Evolutionary conservation across 1,140 invertebrate genomes (phyloP).

Genomic region (Zaprionus tsacasi): DNA sequence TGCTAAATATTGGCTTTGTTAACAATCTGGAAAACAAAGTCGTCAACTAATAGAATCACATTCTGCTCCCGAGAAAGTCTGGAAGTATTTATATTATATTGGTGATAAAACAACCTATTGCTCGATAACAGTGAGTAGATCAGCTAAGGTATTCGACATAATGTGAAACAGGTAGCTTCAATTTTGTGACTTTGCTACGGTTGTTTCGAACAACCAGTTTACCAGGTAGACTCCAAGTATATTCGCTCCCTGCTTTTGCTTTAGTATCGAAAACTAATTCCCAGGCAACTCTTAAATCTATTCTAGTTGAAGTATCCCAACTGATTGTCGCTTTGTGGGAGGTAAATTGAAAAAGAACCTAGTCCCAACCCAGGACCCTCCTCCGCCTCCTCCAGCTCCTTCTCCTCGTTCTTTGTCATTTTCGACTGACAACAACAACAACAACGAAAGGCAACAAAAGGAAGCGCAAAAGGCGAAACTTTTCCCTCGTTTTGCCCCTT

Average conservation of each 20-base stretch:
- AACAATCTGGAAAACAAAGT: too few species aligned
- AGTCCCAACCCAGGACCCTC: not conserved
- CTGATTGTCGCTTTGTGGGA: slow-evolving; percentile 36
- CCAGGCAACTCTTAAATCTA: slow-evolving; percentile 30
- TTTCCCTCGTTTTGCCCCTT: slow-evolving; percentile 32
- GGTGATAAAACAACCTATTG: too few species aligned
- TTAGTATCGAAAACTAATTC: slow-evolving; percentile 22
- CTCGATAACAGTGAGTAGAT: too few species aligned
- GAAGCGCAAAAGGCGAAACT: slow-evolving; percentile 42
- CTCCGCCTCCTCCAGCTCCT: not conserved
- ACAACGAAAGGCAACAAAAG: slow-evolving; percentile 34
- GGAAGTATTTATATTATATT: too few species aligned
- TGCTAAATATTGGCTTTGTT: too few species aligned
- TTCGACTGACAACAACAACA: slow-evolving; percentile 41
- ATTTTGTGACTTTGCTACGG: too few species aligned
- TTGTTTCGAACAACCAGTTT: not conserved
- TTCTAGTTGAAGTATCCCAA: slow-evolving; percentile 37
- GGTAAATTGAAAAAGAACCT: slow-evolving; percentile 46
- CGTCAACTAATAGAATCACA: too few species aligned
- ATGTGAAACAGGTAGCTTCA: too few species aligned
- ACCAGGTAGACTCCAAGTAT: not conserved
- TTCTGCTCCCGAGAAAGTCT: too few species aligned
- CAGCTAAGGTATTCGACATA: too few species aligned
- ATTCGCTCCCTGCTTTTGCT: not conserved
- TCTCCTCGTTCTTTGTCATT: not conserved